Base-by-base conservation (phyloP, 2,797 vertebrate genomes). In the Neopelma chrysocephalum region DNA sequence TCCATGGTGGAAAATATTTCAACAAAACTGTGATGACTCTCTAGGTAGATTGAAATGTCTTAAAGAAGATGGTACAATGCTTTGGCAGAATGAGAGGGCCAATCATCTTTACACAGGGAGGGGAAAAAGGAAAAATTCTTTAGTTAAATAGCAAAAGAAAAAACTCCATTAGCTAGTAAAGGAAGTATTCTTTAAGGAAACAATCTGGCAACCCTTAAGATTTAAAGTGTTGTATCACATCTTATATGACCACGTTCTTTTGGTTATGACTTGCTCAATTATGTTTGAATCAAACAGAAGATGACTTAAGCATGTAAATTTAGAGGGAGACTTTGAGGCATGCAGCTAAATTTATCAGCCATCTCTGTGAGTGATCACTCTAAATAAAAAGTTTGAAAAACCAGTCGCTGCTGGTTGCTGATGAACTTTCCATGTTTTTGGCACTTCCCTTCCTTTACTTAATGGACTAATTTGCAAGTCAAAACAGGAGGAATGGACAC, bases 271-370 rank as follows among this genome's bases (percentile, higher is more conserved):
- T 48, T 21, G 45, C 26, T 91, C 51, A 47, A 72, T 75, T 97
- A 93, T 38, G 62, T 77, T 72, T 25, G 15, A 90, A 87, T 94
- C 93, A 86, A 89, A 69, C 29, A 94, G 85, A 87, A 93, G 85
- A 96, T 96, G 93, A 96, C 95, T 94, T 96, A 95, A 96, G 82
- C 71, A 42, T 82, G 92, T 97, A 96, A 94, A 97, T 97, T 95
- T 96, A 97, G 97, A 95, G 94, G 26, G 96, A 94, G 92, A 96
- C 86, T 95, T 95, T 72, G 91, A 97, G 96, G 95, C 95, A 96
- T 60, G 71, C 88, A 81, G 96, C 97, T 97, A 97, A 96, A 97
- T 97, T 96, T 91, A 95, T 95, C 96, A 91, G 78, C 82, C 87
- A 94, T 96, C 90, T 96, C 92, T 95, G 87, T 77, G 87, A 96